Evolutionary conservation across 2,797 vertebrate genomes (phyloP).

Genomic region (Channallabes apus): DNA sequence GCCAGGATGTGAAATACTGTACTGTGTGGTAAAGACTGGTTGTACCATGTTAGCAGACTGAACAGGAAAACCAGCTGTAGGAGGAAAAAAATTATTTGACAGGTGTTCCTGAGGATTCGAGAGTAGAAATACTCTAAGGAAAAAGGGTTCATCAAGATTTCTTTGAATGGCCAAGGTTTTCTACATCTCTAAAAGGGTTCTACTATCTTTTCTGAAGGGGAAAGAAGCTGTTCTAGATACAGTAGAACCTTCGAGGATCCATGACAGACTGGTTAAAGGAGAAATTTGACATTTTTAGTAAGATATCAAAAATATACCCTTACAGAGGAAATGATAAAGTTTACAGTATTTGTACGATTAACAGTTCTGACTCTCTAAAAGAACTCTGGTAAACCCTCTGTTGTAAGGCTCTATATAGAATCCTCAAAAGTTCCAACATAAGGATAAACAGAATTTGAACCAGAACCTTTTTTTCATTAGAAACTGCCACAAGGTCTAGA

Average conservation of each 20-base stretch:
- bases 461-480: too few relatives aligned
- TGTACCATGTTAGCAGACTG: conserved; percentile 48
- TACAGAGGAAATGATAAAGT: neutral
- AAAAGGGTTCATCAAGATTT: neutral
- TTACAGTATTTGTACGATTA: neutral
- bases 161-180: neutral
- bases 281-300: neutral
- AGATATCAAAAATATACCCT: neutral
- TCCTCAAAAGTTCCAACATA: neutral
- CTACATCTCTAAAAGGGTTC: neutral
- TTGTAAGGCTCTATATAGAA: neutral
- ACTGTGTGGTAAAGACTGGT: conserved; percentile 49
- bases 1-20: conserved; percentile 59
- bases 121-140: conserved; percentile 37
- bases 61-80: conserved; percentile 43
- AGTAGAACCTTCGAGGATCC: neutral
- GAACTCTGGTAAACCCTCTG: neutral
- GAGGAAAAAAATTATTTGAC: conserved; percentile 10
- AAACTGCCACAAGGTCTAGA: neutral
- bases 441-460: neutral
- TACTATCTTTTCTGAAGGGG: neutral
- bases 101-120: neutral
- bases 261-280: neutral
- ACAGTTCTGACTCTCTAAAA: neutral
- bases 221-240: neutral